Base-by-base conservation (phyloP, 2,888 invertebrate genomes). In the Archips xylosteana region DNA sequence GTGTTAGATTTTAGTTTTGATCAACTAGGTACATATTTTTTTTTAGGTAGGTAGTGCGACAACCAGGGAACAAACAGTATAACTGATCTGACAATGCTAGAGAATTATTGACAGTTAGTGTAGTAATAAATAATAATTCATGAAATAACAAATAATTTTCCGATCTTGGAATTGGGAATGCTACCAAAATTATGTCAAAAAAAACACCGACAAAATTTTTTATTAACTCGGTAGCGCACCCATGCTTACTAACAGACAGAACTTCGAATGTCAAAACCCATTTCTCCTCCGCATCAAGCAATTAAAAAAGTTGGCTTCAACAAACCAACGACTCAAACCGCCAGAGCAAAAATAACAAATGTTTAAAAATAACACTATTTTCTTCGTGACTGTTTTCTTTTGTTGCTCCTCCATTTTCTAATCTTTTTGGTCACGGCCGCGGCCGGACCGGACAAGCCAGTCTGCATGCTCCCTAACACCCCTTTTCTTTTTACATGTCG, bases 401-500 rank as follows among this genome's bases (percentile, higher is more conserved):
- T 2, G 45, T 45, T 45, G 3, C 3, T 45, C 45, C 12, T 45
- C 12, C 10, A 12, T 45, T n/a, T 49, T 49, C 6, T 23, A 23
- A 13, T 0, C 9, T 15, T 23, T 54, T 23, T 54, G 23, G 54
- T n/a, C 8, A 6, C 51, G 15, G 23, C 51, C 51, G 15, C 15
- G 32, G 32, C 63, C 32, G 63, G 63, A 63, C 63, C 57, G 57
- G 57, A 47, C 62, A 3, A 23, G 70, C 81, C 79, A 85, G 86
- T 89, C 86, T 87, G 85, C 79, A 83, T 77, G 80, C 85, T 75
- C 83, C 86, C 83, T 88, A 84, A 89, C 86, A 93, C 92, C 92
- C 92, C 92, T 92, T 92, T 94, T 90, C 90, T 92, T 93, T 89
- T 92, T 89, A 91, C 92, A 92, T 92, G 93, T 92, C 92, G 89